Conservation (phyloP, 2,113 vertebrate genomes). For the Embiotoca jacksoni region DNA sequence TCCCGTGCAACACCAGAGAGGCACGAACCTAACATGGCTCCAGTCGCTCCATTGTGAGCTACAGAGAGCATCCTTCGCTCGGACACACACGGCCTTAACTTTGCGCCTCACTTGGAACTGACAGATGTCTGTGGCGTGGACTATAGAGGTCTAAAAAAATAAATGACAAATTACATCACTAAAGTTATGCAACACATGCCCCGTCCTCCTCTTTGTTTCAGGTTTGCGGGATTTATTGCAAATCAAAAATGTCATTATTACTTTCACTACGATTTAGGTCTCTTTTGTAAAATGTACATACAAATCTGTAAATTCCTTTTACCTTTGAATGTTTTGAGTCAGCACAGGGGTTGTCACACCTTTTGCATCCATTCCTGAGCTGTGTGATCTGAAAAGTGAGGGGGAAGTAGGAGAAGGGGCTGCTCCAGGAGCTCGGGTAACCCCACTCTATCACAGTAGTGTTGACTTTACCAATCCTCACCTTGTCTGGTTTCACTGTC, state of each 20-base stretch:
- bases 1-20: neutral
- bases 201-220: neutral
- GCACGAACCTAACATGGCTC: constrained; percentile 72
- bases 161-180: neutral
- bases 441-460: constrained; percentile 65
- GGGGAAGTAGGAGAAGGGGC: constrained; percentile 80
- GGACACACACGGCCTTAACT: constrained; percentile 63
- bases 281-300: too few relatives aligned
- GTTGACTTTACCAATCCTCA: constrained; percentile 69
- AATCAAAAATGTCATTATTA: neutral
- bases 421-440: constrained; percentile 82
- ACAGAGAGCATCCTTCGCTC: constrained; percentile 75
- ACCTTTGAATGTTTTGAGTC: constrained; percentile 54
- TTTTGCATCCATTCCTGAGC: constrained; percentile 37
- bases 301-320: neutral
- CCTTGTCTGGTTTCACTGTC: constrained; percentile 80
- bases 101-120: constrained; percentile 56
- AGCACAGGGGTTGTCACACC: constrained; percentile 37
- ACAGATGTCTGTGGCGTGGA: constrained; percentile 49
- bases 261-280: neutral
- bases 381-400: constrained; percentile 79
- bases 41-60: constrained; percentile 82
- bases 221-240: neutral
- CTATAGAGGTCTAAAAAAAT: constrained; percentile 29
- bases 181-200: neutral